Evolutionary conservation across 2,888 invertebrate species (phyloP).

Genomic region (Dusona sp.): DNA sequence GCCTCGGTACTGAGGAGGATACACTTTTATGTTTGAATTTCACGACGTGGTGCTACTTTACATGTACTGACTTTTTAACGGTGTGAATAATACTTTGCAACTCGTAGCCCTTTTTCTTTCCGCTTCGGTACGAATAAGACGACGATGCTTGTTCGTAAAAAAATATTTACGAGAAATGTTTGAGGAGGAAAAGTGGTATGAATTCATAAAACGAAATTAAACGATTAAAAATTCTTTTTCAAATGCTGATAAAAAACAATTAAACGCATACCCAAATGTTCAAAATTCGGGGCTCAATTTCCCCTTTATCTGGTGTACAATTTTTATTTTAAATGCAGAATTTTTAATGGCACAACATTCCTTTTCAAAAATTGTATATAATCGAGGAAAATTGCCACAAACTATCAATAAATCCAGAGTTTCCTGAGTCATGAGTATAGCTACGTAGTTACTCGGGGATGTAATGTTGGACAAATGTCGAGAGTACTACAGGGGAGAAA

Average conservation of each 20-base stretch:
- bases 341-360: not conserved
- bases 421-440: not conserved
- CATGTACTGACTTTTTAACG: constrained; percentile 14
- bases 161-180: not conserved
- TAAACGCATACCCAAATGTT: not conserved
- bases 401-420: not conserved
- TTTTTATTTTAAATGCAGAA: not conserved
- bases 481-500: not conserved
- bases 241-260: constrained; percentile 1
- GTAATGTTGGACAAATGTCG: not conserved
- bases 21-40: constrained; percentile 56
- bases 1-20: constrained; percentile 26
- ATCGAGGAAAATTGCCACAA: not conserved
- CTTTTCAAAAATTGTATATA: not conserved
- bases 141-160: not conserved
- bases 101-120: constrained; percentile 3
- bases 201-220: constrained; percentile 4
- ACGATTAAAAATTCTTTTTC: constrained; percentile 9
- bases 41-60: constrained; percentile 21
- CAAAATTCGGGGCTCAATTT: not conserved
- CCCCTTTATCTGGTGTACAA: not conserved
- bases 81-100: constrained; percentile 13
- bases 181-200: not conserved
- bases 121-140: not conserved
- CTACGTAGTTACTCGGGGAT: not conserved